Evolutionary conservation across 2,797 vertebrate species (phyloP).

Genomic region (Cyprinodon diabolis): DNA sequence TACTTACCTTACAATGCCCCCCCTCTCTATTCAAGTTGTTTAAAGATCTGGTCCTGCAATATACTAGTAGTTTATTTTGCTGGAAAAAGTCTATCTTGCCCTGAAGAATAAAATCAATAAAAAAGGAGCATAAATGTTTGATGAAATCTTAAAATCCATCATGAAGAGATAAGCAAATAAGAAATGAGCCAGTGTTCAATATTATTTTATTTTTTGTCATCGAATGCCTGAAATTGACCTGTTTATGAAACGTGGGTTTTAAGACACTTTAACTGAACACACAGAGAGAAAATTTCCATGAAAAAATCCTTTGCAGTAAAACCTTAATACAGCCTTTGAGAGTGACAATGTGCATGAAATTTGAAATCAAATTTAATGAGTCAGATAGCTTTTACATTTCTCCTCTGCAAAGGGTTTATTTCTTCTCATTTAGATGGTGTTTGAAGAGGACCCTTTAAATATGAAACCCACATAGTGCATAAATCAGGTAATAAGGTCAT

Average conservation of each 20-base stretch:
- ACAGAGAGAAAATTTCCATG: not conserved
- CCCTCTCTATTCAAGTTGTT: not conserved
- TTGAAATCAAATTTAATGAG: not conserved
- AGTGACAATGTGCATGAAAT: not conserved
- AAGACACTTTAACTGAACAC: slow-evolving; percentile 2
- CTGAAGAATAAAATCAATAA: not conserved
- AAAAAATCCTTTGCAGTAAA: not conserved
- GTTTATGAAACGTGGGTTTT: slow-evolving; percentile 7
- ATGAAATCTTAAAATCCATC: slow-evolving; percentile 13
- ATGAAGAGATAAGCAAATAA: not conserved
- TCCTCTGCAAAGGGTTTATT: not conserved
- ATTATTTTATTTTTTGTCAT: slow-evolving; percentile 33
- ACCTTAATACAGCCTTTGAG: not conserved
- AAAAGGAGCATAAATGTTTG: slow-evolving; percentile 9
- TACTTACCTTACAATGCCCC: not conserved
- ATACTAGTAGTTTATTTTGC: not conserved
- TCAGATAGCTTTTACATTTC: too few species aligned
- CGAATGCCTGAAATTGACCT: slow-evolving; percentile 47
- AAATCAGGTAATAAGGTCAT: slow-evolving; percentile 36
- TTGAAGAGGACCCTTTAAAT: not conserved
- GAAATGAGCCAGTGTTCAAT: slow-evolving; percentile 1
- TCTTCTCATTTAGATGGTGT: not conserved
- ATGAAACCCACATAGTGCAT: slow-evolving; percentile 8
- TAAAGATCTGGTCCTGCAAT: not conserved
- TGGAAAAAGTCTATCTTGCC: not conserved